Evolutionary conservation across 64 coral and sea anemone species (phyloP), one percentile per base, ranked within the genome.

Genomic region (Montipora cactus): DNA sequence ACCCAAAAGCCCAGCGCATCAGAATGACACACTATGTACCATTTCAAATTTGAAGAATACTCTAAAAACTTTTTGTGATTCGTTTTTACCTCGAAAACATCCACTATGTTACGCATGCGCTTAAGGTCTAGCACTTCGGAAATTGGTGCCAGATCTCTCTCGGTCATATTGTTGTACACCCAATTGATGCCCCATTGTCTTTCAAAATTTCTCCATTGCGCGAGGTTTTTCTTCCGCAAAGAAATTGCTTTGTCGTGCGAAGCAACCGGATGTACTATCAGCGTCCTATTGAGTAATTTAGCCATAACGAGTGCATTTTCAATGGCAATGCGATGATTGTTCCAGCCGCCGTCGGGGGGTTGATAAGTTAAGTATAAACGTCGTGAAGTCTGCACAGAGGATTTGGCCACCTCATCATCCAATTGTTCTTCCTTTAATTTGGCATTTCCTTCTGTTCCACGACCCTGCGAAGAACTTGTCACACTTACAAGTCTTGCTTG

Each of bases 341-440:
- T 91, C 89, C 89, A 91, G 12, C 89, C 89, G 75, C 75, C 89
- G 72, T 91, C 89, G 45, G 89, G 89, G 13, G 89, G 89, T 57
- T 91, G 89, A 55, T 91, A 91, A 67, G 89, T 80, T 62, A 91
- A 72, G 52, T 91, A 91, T 69, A 85, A 85, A 85, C 81, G 81
- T 46, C 81, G 62, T 49, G 61, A 70, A 85, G 81, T 85, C 81
- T 85, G 81, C 8, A 69, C 44, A 70, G 49, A 23, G 81, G 64
- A 67, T 85, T 85, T 85, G n/a, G 61, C 2, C 81, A 85, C 81
- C 81, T 85, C 81, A 44, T 85, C 46, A 85, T 85, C 12, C 64
- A 49, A 85, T 69, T 85, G 81, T 85, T 18, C 45, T 19, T 85
- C 44, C 37, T 70, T 78, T 18, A 78, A 18, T 18, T 49, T 18